Percentiles rank a stretch among this genome's conserved stretches.
phyloP scores from a whole-genome alignment of 2,888 invertebrate species.

The Lordiphosa andalusiaca region DNA sequence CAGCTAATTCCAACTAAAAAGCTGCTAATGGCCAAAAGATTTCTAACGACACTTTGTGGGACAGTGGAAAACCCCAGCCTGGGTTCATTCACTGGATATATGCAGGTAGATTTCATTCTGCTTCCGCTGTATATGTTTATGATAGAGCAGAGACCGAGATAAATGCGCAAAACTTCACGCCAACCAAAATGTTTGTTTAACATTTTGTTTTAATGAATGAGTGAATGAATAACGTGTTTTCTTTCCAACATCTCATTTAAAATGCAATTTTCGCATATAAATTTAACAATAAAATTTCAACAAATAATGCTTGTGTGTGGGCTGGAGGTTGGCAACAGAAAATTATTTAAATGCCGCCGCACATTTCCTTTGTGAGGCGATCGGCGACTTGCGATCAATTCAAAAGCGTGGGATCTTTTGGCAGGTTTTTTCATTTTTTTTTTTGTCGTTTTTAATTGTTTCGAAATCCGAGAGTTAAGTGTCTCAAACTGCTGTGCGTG shows the following conservation, averaged over 20 bases:
- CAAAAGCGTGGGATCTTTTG: constrained; percentile 62
- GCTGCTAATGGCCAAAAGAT: constrained; percentile 51
- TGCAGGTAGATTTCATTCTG: constrained; percentile 54
- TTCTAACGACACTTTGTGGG: constrained; percentile 2
- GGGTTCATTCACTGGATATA: constrained; percentile 1
- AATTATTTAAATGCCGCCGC: constrained; percentile 60
- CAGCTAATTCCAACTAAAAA: constrained; percentile 58
- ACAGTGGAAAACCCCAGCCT: constrained; percentile 1
- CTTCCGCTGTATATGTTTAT: constrained; percentile 64
- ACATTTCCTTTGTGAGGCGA: constrained; percentile 47
- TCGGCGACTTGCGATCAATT: constrained; percentile 3
- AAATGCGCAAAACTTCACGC: constrained; percentile 54
- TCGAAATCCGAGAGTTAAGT: constrained; percentile 47
- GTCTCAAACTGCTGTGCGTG: constrained; percentile 55
- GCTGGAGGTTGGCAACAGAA: constrained; percentile 44
- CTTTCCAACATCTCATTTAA: constrained; percentile 44
- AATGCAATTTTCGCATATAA: constrained; percentile 72
- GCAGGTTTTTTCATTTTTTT: constrained; percentile 21
- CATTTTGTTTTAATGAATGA: constrained; percentile 44
- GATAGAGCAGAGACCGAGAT: constrained; percentile 38
- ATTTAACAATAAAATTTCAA: constrained; percentile 58
- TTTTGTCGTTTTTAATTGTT: constrained; percentile 52
- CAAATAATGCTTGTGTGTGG: constrained; percentile 62
- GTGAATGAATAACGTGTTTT: constrained; percentile 6
- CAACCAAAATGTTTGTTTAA: constrained; percentile 29